Evolutionary conservation across 1,140 invertebrate species (phyloP), one percentile per base, ranked within the genome.

Genomic region (Brachionus koreanus): DNA sequence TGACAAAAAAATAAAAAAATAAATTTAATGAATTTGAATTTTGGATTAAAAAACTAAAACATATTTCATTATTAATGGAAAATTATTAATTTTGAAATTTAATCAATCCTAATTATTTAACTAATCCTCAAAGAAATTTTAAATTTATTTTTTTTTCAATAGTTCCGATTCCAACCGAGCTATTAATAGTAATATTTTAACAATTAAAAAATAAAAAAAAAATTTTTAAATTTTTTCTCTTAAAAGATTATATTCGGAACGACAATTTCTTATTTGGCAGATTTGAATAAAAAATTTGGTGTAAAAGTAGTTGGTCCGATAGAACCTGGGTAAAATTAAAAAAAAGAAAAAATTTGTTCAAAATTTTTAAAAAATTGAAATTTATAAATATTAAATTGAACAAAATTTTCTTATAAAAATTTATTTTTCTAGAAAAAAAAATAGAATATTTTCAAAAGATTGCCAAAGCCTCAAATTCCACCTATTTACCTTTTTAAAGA

Each of bases 81-180:
- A n/a, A n/a, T n/a, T n/a, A n/a, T n/a, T n/a, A n/a, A n/a, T n/a
- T n/a, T n/a, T n/a, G n/a, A n/a, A n/a, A n/a, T n/a, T n/a, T n/a
- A n/a, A n/a, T n/a, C n/a, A n/a, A n/a, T n/a, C n/a, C n/a, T n/a
- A n/a, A n/a, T n/a, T n/a, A n/a, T n/a, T n/a, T n/a, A n/a, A n/a
- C n/a, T n/a, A n/a, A n/a, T n/a, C n/a, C n/a, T n/a, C n/a, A n/a
- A n/a, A n/a, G n/a, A n/a, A n/a, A n/a, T n/a, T n/a, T 12, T 12
- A n/a, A 10, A 46, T 46, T 2, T 2, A 46, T 12, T 12, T 46
- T 5, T 46, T 46, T 12, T 12, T 46, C 16, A 16, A 23, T 4
- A 72, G 69, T 46, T 49, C 88, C 88, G 2, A 83, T 89, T 25
- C 88, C 88, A 3, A 87, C 87, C n/a, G 88, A 89, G 65, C 82